Conservation (phyloP, 2,113 vertebrate genomes). For the Vicugna pacos region DNA sequence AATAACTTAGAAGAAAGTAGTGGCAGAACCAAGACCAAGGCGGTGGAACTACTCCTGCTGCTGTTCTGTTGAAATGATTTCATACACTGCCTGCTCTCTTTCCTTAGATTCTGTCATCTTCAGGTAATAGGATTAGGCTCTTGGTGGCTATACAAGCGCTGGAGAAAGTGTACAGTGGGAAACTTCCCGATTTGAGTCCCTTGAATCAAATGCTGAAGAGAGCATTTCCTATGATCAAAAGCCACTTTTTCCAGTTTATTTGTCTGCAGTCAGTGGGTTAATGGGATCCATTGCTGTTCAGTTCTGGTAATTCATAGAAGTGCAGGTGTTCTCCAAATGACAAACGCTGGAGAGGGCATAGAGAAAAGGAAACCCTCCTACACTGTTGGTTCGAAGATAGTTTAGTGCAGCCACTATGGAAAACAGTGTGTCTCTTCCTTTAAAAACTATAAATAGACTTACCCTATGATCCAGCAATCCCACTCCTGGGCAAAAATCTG, state of each 20-base stretch:
- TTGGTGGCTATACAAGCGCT: not conserved
- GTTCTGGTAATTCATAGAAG: not conserved
- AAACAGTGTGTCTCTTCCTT: too few relatives aligned
- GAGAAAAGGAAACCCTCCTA: too few relatives aligned
- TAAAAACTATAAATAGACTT: too few relatives aligned
- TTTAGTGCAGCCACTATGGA: too few relatives aligned
- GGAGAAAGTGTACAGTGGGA: not conserved
- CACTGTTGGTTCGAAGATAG: too few relatives aligned
- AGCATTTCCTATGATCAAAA: not conserved
- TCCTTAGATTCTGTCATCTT: not conserved
- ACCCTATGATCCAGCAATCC: too few relatives aligned
- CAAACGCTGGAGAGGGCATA: too few relatives aligned
- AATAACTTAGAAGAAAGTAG: not conserved
- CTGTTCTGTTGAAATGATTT: slow-evolving; percentile 7
- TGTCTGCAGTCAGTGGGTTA: not conserved
- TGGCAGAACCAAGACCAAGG: not conserved
- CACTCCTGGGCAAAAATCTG: too few relatives aligned
- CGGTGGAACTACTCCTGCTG: not conserved
- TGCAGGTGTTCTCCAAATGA: not conserved
- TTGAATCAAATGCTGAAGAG: not conserved
- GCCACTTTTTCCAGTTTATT: not conserved
- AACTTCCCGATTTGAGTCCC: not conserved
- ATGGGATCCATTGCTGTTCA: not conserved
- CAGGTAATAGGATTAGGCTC: not conserved
- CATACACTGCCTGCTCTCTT: not conserved